Evolutionary conservation across 2,888 invertebrate genomes (phyloP).

Genomic region (Cephalotes varians): DNA sequence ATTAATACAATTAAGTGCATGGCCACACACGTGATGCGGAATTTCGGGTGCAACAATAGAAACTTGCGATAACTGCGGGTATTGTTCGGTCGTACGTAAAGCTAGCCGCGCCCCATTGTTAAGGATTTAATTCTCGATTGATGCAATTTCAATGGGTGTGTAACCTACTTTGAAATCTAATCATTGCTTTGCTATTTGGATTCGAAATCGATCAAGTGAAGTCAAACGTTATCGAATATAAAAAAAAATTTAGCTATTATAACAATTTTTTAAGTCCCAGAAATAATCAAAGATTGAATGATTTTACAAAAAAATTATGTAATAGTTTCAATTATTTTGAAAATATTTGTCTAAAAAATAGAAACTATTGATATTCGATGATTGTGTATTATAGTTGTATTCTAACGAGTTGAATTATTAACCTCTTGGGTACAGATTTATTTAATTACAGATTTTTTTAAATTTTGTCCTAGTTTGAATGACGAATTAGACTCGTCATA

Average conservation of each 20-base stretch:
- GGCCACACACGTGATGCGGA: not conserved
- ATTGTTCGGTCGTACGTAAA: slow-evolving; percentile 41
- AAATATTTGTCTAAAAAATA: slow-evolving; percentile 1
- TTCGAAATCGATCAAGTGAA: not conserved
- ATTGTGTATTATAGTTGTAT: not conserved
- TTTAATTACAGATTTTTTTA: too few species aligned
- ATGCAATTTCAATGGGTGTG: slow-evolving; percentile 78
- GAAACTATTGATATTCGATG: not conserved
- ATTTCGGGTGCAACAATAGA: slow-evolving; percentile 25
- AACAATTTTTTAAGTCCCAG: not conserved
- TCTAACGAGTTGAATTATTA: too few species aligned
- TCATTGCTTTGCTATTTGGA: slow-evolving; percentile 39
- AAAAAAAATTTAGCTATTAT: not conserved
- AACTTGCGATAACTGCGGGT: slow-evolving; percentile 24
- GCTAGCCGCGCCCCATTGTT: slow-evolving; percentile 55
- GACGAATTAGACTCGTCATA: too few species aligned
- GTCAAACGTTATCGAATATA: slow-evolving; percentile 18
- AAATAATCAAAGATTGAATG: not conserved
- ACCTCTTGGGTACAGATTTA: too few species aligned
- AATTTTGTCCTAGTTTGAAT: too few species aligned
- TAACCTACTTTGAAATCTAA: slow-evolving; percentile 61
- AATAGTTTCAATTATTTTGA: not conserved
- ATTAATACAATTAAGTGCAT: slow-evolving; percentile 46
- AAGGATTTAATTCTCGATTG: slow-evolving; percentile 76
- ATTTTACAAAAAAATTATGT: not conserved